Percentiles rank a stretch among this genome's conserved stretches.
phyloP scores from a whole-genome alignment of 2,888 invertebrate genomes.

The Therioaphis trifolii region DNA sequence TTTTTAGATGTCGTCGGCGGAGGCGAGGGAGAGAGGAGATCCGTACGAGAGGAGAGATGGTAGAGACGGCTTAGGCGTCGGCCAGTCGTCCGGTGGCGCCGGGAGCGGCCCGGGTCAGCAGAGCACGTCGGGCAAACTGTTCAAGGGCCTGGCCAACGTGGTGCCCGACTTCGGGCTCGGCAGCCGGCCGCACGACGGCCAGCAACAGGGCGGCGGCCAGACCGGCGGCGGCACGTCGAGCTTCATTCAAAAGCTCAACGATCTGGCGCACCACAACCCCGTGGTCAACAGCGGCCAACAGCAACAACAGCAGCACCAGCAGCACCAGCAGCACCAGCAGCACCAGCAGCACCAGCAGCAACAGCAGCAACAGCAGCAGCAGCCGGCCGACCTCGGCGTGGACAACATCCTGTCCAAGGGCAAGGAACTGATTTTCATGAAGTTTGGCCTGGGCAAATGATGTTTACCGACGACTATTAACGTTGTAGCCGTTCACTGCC shows the following conservation, averaged over 20 bases:
- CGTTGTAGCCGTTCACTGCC: conserved; percentile 29
- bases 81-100: conserved; percentile 63
- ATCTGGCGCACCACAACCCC: conserved; percentile 74
- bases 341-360: conserved; percentile 67
- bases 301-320: conserved; percentile 64
- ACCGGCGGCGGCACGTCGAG: conserved; percentile 72
- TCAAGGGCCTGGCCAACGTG: conserved; percentile 64
- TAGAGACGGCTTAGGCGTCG: conserved; percentile 51
- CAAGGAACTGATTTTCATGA: conserved; percentile 94
- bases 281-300: conserved; percentile 64
- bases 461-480: conserved; percentile 55
- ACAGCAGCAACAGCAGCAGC: conserved; percentile 66
- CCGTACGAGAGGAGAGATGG: conserved; percentile 64
- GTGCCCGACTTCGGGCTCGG: conserved; percentile 62
- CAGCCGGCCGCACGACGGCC: conserved; percentile 26
- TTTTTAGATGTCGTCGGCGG: conserved; percentile 56
- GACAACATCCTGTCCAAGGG: conserved; percentile 92
- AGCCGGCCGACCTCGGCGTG: conserved; percentile 76
- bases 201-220: conserved; percentile 9
- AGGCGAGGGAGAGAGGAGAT: conserved; percentile 61
- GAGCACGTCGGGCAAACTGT: conserved; percentile 64
- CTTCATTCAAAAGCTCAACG: conserved; percentile 89
- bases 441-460: conserved; percentile 82
- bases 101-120: conserved; percentile 53
- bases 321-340: conserved; percentile 2